phyloP scores from a whole-genome alignment of 2,113 vertebrate species.

The Neotoma lepida region DNA sequence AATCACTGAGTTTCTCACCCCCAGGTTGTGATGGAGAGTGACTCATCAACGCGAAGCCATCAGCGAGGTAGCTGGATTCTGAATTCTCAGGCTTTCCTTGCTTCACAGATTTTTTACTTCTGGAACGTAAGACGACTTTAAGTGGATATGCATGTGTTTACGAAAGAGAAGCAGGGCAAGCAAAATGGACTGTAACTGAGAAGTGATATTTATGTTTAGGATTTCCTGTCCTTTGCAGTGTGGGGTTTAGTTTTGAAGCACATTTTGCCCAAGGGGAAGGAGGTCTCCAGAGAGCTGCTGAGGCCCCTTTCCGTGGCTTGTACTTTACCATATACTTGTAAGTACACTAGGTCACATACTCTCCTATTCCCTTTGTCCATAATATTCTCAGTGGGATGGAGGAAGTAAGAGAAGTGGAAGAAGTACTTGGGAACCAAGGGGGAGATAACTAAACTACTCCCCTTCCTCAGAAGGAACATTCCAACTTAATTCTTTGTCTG shows the following conservation, averaged over 20 bases:
- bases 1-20: conserved; percentile 59
- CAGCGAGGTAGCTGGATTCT: conserved; percentile 32
- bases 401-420: neutral
- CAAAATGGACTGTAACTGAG: conserved; percentile 30
- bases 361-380: neutral
- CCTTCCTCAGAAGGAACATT: neutral
- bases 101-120: conserved; percentile 41
- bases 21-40: conserved; percentile 41
- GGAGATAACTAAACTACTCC: neutral
- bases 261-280: neutral
- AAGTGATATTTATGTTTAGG: conserved; percentile 49
- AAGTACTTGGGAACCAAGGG: neutral
- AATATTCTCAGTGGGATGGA: neutral
- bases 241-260: neutral
- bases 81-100: conserved; percentile 51
- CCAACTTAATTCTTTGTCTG: neutral
- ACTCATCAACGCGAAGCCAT: conserved; percentile 4
- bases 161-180: neutral
- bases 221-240: conserved; percentile 55
- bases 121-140: conserved; percentile 26
- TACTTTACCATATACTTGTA: neutral
- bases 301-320: neutral
- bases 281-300: neutral
- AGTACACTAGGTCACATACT: neutral
- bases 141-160: conserved; percentile 63